A percentile compares a stretch with the other conserved stretches of the same genome.
These are phyloP conservation scores for Ammodytes dubius DNA, from an alignment of 2,113 vertebrate genomes.

Conservation along the genomic window DNA sequence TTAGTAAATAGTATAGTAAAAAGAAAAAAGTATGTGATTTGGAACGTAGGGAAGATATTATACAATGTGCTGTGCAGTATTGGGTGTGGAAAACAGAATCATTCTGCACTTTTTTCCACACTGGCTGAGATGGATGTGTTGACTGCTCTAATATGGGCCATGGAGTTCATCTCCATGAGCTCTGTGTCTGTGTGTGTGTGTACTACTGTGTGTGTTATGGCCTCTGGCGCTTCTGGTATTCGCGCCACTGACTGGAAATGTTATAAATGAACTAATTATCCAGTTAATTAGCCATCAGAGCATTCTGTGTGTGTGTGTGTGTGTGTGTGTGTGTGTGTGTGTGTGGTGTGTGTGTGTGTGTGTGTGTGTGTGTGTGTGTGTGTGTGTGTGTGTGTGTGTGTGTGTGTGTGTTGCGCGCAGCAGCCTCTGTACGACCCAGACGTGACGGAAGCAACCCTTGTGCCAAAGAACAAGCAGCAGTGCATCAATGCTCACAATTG, in stretches of 20 bases:
- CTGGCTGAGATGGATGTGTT: constrained; percentile 31
- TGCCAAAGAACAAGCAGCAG: constrained; percentile 33
- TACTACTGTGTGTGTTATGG: not conserved
- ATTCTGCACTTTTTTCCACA: constrained; percentile 10
- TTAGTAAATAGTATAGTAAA: too few species aligned
- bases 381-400: too few species aligned
- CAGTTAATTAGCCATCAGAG: constrained; percentile 54
- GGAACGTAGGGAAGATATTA: too few species aligned
- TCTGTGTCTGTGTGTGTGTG: not conserved
- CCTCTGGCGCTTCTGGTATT: constrained; percentile 44
- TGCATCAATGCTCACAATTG: constrained; percentile 1
- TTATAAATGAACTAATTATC: constrained; percentile 65
- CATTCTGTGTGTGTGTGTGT: constrained; percentile 14
- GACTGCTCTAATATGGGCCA: not conserved
- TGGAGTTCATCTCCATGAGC: not conserved
- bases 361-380: too few species aligned
- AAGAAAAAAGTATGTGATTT: too few species aligned
- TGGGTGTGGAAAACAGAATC: not conserved
- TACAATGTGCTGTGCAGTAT: too few species aligned
- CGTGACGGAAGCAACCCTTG: constrained; percentile 20
- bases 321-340: too few species aligned
- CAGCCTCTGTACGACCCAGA: constrained; percentile 49
- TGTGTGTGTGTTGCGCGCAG: too few species aligned
- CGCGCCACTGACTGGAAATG: constrained; percentile 46
- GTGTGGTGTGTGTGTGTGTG: too few species aligned